Evolutionary conservation across 2,113 vertebrate species (phyloP).

Genomic region (Lepus americanus): DNA sequence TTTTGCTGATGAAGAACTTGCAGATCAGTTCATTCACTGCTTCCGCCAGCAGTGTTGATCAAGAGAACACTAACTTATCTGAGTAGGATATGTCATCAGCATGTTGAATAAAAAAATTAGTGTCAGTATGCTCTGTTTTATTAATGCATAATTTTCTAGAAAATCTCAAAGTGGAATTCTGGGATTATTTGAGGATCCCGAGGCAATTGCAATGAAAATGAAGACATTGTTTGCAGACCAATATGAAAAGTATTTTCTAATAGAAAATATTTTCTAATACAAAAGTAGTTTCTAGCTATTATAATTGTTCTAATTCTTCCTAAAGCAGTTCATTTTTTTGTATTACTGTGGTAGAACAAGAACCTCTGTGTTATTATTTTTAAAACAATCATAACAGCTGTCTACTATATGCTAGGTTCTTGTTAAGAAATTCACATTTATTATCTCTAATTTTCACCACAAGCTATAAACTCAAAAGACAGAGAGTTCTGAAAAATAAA

Average conservation of each 20-base stretch:
- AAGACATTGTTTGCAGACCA: not conserved
- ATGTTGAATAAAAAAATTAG: not conserved
- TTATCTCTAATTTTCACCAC: not conserved
- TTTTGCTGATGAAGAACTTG: slow-evolving; percentile 8
- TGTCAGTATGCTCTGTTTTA: not conserved
- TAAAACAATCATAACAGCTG: not conserved
- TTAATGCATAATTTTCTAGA: not conserved
- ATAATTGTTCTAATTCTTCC: not conserved
- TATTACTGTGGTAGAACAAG: not conserved
- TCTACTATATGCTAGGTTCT: not conserved
- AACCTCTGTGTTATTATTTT: not conserved
- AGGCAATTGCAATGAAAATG: slow-evolving; percentile 33
- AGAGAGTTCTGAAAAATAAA: not conserved
- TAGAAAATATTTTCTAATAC: not conserved
- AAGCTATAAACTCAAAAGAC: not conserved
- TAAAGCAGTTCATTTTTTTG: slow-evolving; percentile 16
- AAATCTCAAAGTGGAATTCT: not conserved
- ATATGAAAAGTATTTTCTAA: slow-evolving; percentile 16
- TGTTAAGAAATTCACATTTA: not conserved
- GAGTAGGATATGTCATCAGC: not conserved
- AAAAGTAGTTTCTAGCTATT: not conserved
- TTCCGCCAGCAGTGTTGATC: not conserved
- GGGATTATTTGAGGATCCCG: not conserved
- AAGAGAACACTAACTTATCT: not conserved
- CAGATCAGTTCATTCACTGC: not conserved